Evolutionary conservation across 2,888 invertebrate genomes (phyloP), one percentile per base, ranked within the genome.

Genomic region (Cerastoderma edule): DNA sequence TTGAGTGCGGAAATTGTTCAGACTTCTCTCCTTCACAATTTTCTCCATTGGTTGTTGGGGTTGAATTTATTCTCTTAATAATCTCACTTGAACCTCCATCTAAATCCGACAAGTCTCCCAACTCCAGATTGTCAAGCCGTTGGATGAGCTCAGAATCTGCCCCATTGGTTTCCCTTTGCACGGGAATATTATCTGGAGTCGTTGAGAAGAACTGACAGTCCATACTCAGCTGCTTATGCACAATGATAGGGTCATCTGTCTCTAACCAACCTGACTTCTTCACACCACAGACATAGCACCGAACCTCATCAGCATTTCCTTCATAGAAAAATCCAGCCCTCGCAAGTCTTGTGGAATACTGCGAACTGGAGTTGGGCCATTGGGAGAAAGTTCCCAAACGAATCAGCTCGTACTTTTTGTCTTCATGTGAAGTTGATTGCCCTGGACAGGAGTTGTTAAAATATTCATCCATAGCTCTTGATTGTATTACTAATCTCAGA

Each of bases 211-310:
- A 97, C 30, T 95, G 95, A 90, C 98, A 98, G 75, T 96, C 95
- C 27, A 95, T 95, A 90, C 96, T 96, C 97, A 97, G 97, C 39
- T 95, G 94, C 0, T 67, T 67, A 53, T 85, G 85, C 32, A 72
- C 97, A 84, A 96, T 96, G 97, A 97, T 97, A 0, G 98, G 97
- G 84, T 96, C 95, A 91, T 98, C 98, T 72, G 95, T 95, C 56
- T 95, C 95, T 90, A 96, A 96, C 98, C 98, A 98, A 90, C 97
- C 96, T 89, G 96, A 96, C 4, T 98, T 94, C 0, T 97, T 97
- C 50, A 97, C 97, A 81, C 97, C 97, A 91, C 98, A 98, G 89
- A 96, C 96, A 92, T 96, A 98, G 91, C 98, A 98, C 72, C 96
- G 95, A 0, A 97, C 97, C 89, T 97, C 96, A 93, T 98, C 98